Conservation (phyloP, 2,113 vertebrate genomes). For the Clarias batrachus region DNA sequence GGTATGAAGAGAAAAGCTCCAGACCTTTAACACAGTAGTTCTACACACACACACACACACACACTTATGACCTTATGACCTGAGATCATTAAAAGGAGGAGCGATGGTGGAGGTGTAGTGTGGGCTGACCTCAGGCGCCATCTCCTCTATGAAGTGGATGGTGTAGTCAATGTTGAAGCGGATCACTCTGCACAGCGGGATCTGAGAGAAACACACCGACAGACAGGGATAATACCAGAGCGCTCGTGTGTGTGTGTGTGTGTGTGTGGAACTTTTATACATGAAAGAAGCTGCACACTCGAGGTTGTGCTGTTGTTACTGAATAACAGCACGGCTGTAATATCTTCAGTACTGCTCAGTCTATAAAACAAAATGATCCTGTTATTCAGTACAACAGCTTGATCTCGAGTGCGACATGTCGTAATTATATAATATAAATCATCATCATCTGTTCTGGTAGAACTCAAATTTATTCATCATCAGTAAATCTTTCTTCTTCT, state of each 20-base stretch:
- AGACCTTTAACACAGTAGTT: conserved; percentile 95
- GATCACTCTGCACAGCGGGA: conserved; percentile 97
- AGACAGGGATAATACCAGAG: background rate
- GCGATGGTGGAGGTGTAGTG: conserved; percentile 48
- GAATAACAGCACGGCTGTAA: too few species aligned
- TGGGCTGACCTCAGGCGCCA: conserved; percentile 93
- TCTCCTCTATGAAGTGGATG: conserved; percentile 99
- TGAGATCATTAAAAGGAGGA: background rate
- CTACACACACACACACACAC: conserved; percentile 65
- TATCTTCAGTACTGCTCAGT: too few species aligned
- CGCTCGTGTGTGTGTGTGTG: too few species aligned
- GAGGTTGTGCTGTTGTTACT: too few species aligned
- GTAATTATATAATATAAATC: too few species aligned
- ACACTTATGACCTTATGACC: conserved; percentile 9
- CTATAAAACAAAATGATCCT: too few species aligned
- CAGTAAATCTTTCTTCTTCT: background rate
- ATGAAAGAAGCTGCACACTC: too few species aligned
- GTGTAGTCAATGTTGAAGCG: conserved; percentile 99
- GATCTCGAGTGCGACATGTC: too few species aligned
- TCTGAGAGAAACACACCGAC: conserved; percentile 70
- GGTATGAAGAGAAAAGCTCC: conserved; percentile 88
- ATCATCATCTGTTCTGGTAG: too few species aligned
- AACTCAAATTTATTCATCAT: too few species aligned
- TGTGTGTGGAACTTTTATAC: too few species aligned
- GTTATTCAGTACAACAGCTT: too few species aligned